Percentiles rank a stretch among this genome's conserved stretches.
Evolutionary conservation across 2,113 vertebrate species (phyloP).

Genomic region (Neolamprologus tretocephalus): DNA sequence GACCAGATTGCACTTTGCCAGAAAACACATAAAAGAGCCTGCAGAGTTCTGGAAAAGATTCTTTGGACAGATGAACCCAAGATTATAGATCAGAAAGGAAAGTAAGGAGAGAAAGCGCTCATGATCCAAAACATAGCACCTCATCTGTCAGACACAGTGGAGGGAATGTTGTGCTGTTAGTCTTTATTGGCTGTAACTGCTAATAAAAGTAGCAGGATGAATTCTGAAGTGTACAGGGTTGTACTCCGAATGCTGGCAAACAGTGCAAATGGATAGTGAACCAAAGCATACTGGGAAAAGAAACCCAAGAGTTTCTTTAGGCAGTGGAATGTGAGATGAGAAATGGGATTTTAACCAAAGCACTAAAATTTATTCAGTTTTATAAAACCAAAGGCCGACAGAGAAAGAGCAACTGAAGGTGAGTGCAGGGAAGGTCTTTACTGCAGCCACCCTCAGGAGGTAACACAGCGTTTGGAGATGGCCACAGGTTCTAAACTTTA

Average conservation of each 20-base stretch:
- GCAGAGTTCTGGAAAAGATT: neutral
- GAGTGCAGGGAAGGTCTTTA: neutral
- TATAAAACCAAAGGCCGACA: neutral
- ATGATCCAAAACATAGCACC: neutral
- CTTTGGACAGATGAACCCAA: neutral
- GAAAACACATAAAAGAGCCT: neutral
- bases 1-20: neutral
- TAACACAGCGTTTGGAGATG: neutral
- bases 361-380: fast-evolving
- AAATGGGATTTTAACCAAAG: neutral
- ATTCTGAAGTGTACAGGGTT: neutral
- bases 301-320: neutral
- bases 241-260: neutral
- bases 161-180: neutral
- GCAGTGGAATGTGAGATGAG: neutral
- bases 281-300: neutral
- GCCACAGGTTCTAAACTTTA: neutral
- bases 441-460: neutral
- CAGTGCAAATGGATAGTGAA: neutral
- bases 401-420: neutral
- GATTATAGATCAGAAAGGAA: neutral
- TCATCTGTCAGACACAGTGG: neutral
- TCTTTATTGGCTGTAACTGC: neutral
- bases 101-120: neutral
- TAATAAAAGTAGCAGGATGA: neutral